Base-by-base conservation (phyloP, 2,797 vertebrate genomes). In the Falco biarmicus region DNA sequence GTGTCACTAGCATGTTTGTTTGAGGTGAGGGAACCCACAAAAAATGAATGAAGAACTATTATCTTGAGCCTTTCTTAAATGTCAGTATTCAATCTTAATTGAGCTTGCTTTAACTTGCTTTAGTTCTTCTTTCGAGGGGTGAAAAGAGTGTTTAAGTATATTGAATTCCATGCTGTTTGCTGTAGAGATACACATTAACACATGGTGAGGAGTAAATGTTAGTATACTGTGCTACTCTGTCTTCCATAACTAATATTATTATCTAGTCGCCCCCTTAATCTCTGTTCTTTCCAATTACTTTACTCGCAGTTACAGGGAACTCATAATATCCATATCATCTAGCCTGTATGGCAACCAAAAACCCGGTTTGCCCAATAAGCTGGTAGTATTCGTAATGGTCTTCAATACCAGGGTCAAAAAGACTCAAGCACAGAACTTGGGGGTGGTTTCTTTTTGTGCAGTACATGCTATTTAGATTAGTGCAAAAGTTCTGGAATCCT, bases 161-260 rank as follows among this genome's bases (percentile, higher is more conserved):
- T 81, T 84, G 78, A 70, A 69, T 94, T 93, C 91, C 87, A 45
- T 87, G 34, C 80, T 80, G 20, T 84, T 83, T 90, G 77, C 61
- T 89, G 29, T 75, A 59, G 70, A 24, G 31, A 87, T 75, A 34
- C 25, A 57, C 65, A 45, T 94, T 89, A 78, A 89, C 57, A 56
- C 31, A 39, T 18, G 31, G 43, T 45, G 50, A 87, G 45, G 37
- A 81, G 31, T 75, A 70, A 68, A 75, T 89, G 21, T 32, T 57
- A 84, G 66, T 70, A 45, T 75, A 59, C 39, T 57, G 39, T 83
- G 50, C 39, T 90, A 10, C 65, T 90, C 50, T 68, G n/a, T 61
- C 47, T 80, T 83, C 78, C 19, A 22, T 59, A 85, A 87, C 48
- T 84, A 64, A 57, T 83, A 15, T 19, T 87, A 63, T 77, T 22